Evolutionary conservation across 1,140 invertebrate genomes (phyloP), one percentile per base, ranked within the genome.

Genomic region (Zaprionus tsacasi): DNA sequence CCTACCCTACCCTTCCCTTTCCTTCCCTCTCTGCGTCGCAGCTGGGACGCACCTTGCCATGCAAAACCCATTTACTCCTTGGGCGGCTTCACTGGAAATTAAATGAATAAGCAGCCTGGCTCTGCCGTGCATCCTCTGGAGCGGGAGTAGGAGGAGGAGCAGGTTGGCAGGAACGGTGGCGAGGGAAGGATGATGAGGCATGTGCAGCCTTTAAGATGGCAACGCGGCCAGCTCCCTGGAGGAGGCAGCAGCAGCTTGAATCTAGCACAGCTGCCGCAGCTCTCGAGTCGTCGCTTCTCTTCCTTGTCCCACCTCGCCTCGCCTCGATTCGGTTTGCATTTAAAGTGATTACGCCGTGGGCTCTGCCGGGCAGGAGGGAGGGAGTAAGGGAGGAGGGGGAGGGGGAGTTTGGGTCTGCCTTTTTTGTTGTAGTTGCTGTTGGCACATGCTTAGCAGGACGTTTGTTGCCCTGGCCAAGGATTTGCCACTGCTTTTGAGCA

Each of bases 221-320:
- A 36, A 12, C 43, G 10, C 45, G 45, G 21, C 35, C 33, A 3
- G n/a, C 5, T 69, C 66, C 66, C 66, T 57, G 40, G 52, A 69
- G 71, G 48, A 27, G 59, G 30, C 27, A 30, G 27, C 64, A 70
- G 38, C 38, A 40, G 38, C 27, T 30, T 45, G 40, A 76, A 78
- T 88, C 54, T 81, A 77, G 55, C 85, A 83, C 83, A 88, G 85
- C 83, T 88, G 83, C 80, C 73, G 70, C 83, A 88, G 87, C 82
- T 82, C 36, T 40, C 48, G 58, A n/a, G n/a, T n/a, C n/a, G n/a
- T n/a, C n/a, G n/a, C n/a, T n/a, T n/a, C n/a, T n/a, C n/a, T n/a
- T n/a, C 50, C 33, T 35, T 10, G 40, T 6, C 13, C n/a, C 40
- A 13, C n/a, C n/a, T 15, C 15, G n/a, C 70, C 60, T 71, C 57